Conservation (phyloP, 2,113 vertebrate genomes). For the Desmodus rotundus region DNA sequence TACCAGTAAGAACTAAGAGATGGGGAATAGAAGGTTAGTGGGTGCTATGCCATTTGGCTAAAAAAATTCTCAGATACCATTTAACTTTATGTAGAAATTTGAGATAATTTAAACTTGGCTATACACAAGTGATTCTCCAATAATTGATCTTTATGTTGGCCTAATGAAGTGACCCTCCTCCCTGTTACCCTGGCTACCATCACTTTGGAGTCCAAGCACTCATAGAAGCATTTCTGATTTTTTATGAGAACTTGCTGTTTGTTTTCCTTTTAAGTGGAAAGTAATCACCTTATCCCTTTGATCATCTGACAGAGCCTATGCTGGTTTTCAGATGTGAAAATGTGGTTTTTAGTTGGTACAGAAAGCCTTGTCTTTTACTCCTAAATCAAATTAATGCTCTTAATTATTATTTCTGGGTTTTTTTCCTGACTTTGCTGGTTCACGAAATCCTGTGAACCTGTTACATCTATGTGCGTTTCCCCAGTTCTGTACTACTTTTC, state of each 20-base stretch:
- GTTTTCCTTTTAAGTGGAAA: not conserved
- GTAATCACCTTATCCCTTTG: constrained; percentile 4
- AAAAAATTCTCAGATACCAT: not conserved
- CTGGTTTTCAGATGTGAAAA: constrained; percentile 37
- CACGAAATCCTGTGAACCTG: not conserved
- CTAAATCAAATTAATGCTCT: constrained; percentile 37
- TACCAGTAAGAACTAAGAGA: not conserved
- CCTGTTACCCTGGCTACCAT: not conserved
- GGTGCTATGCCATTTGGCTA: not conserved
- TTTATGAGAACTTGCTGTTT: not conserved
- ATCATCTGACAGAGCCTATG: not conserved
- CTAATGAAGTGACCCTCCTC: not conserved
- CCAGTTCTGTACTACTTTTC: not conserved
- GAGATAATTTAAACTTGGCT: not conserved
- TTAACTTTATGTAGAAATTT: not conserved
- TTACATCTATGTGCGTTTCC: not conserved
- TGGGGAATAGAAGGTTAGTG: not conserved
- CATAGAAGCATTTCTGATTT: not conserved
- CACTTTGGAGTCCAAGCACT: not conserved
- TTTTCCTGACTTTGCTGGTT: not conserved
- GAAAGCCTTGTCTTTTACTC: constrained; percentile 40
- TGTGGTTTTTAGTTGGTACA: constrained; percentile 15
- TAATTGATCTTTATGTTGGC: not conserved
- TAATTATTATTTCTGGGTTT: not conserved
- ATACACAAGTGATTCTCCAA: not conserved